These are phyloP conservation scores for Aporophyla lueneburgensis DNA, from an alignment of 2,888 invertebrate species.

Conservation along the genomic window DNA sequence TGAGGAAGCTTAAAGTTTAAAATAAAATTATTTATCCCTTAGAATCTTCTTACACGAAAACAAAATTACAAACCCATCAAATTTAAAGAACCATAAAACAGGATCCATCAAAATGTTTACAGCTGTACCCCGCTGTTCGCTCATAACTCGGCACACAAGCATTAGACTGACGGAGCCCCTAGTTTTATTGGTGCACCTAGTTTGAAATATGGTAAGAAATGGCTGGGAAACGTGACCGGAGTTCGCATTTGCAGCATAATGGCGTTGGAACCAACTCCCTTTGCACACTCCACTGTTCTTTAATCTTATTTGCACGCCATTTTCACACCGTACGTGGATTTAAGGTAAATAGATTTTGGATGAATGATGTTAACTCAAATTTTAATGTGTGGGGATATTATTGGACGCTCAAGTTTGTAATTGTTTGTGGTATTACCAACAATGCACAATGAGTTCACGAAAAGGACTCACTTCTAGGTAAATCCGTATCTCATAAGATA, in stretches of 20 bases:
- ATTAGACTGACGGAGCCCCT: constrained; percentile 59
- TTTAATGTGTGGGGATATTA: neutral
- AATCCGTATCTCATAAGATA: neutral
- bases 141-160: constrained; percentile 60
- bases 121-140: constrained; percentile 49
- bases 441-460: neutral
- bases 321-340: constrained; percentile 56
- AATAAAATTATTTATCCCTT: constrained; percentile 2
- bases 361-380: neutral
- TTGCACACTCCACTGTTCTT: constrained; percentile 58
- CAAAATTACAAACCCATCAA: neutral
- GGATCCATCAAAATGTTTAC: constrained; percentile 26
- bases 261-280: constrained; percentile 61
- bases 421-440: neutral
- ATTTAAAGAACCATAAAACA: constrained; percentile 27
- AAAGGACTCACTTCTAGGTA: neutral
- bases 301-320: constrained; percentile 65
- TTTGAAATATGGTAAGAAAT: constrained; percentile 82
- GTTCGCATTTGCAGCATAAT: constrained; percentile 70
- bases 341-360: constrained; percentile 28
- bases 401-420: neutral
- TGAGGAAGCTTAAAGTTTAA: neutral
- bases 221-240: constrained; percentile 78
- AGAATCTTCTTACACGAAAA: constrained; percentile 5
- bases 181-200: constrained; percentile 80